Base-by-base conservation (phyloP, 23 tunicate species). In the Trididemnum clinides region DNA sequence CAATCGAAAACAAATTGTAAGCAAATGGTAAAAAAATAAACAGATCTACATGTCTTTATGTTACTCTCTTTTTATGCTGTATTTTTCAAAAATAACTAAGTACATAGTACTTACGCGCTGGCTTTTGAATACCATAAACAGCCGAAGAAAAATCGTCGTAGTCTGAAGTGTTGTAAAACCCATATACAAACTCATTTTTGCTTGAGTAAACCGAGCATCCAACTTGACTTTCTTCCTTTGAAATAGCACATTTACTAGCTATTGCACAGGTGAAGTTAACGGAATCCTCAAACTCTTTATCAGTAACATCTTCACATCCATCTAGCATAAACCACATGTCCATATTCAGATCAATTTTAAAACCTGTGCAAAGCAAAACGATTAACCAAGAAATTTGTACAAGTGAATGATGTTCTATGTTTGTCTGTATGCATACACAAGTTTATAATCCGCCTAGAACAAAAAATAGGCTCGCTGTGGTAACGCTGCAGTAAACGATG, bases 321-420 rank as follows among this genome's bases (percentile, higher is more conserved):
- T 66, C 75, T 20, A 66, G 22, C 75, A 66, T 66, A 66, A 66
- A 66, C 75, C 75, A 66, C 36, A 66, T 30, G 37, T 66, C 75
- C 75, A 32, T 32, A 29, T 66, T 66, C 31, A 29, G 75, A 3
- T 66, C 75, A 30, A 66, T 3, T 31, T 31, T 29, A 23, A 3
- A 10, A 20, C 18, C 75, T 66, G 37, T 31, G 31, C 5, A 5
- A 66, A 3, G 22, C 7, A 66, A 10, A 30, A 66, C 30, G 31
- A 29, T n/a, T n/a, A n/a, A n/a, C n/a, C n/a, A n/a, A n/a, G n/a
- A n/a, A n/a, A n/a, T n/a, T n/a, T n/a, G n/a, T n/a, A n/a, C n/a
- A n/a, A n/a, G n/a, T n/a, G n/a, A n/a, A n/a, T n/a, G n/a, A n/a
- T n/a, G n/a, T n/a, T n/a, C n/a, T n/a, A n/a, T n/a, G n/a, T n/a